Conservation (phyloP, 2,797 vertebrate genomes). For the Scolopax rusticola region DNA sequence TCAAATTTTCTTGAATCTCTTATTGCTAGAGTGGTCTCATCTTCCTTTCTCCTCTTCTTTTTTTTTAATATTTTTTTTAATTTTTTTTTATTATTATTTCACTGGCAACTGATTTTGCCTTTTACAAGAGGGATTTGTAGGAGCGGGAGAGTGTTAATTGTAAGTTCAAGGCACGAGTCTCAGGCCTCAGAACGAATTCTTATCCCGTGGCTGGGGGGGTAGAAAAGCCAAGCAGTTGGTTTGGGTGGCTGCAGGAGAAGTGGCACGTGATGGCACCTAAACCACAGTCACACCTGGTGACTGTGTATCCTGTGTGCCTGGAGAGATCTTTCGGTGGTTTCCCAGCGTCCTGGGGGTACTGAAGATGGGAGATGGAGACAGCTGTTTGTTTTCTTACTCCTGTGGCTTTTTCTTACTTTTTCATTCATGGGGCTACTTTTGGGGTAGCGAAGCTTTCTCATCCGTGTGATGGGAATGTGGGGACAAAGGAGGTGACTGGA, state of each 20-base stretch:
- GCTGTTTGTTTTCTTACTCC: background rate
- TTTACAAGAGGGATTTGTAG: background rate
- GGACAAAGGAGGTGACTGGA: background rate
- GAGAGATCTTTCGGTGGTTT: constrained; percentile 6
- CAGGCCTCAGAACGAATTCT: fast-evolving
- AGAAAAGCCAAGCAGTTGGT: background rate
- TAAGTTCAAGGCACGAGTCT: background rate
- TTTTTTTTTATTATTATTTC: background rate
- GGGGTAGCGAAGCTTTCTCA: background rate
- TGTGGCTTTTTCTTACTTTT: background rate
- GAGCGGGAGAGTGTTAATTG: background rate
- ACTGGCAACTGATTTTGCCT: background rate
- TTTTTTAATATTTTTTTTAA: background rate
- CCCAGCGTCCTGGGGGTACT: background rate
- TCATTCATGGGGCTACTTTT: background rate
- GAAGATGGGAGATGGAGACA: background rate
- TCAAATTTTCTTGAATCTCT: background rate
- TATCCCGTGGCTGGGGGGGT: background rate
- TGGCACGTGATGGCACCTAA: background rate
- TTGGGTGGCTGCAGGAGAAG: constrained; percentile 26
- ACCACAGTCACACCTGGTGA: constrained; percentile 51
- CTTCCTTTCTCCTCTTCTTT: background rate
- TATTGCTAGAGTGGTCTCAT: background rate
- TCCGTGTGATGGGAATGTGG: background rate
- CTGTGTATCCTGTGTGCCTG: background rate